A percentile compares a stretch with the other conserved stretches of the same genome.
phyloP scores from a whole-genome alignment of 2,113 vertebrate genomes.

The Sardina pilchardus region DNA sequence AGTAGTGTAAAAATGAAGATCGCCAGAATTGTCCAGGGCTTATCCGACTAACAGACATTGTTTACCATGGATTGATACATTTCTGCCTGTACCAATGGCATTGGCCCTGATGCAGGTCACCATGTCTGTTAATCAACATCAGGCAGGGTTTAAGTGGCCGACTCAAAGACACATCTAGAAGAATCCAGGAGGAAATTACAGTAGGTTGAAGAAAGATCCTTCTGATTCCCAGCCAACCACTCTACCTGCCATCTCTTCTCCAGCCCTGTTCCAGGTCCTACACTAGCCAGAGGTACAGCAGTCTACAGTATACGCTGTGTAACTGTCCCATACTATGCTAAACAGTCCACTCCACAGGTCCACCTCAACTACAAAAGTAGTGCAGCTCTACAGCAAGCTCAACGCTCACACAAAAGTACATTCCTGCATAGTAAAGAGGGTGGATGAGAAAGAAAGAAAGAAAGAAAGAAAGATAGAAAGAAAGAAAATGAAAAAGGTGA shows the following conservation, averaged over 20 bases:
- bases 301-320: no score
- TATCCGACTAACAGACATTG: not conserved
- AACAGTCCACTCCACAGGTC: not conserved
- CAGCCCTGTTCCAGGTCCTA: no score
- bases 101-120: not conserved
- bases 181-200: not conserved
- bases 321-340: not conserved
- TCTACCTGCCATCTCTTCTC: no score
- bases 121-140: not conserved
- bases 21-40: not conserved
- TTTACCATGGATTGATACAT: not conserved
- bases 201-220: not conserved
- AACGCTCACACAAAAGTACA: not conserved
- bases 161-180: not conserved
- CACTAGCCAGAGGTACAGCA: no score
- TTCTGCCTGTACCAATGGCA: not conserved
- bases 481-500: not conserved
- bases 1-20: not conserved
- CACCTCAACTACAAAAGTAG: not conserved
- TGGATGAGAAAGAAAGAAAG: not conserved
- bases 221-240: not conserved
- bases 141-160: not conserved
- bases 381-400: not conserved
- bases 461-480: not conserved
- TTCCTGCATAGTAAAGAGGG: not conserved